A percentile compares a stretch with the other conserved stretches of the same genome.
Evolutionary conservation across 2,888 invertebrate genomes (phyloP).

Genomic region (Pyrrhosoma nymphula): DNA sequence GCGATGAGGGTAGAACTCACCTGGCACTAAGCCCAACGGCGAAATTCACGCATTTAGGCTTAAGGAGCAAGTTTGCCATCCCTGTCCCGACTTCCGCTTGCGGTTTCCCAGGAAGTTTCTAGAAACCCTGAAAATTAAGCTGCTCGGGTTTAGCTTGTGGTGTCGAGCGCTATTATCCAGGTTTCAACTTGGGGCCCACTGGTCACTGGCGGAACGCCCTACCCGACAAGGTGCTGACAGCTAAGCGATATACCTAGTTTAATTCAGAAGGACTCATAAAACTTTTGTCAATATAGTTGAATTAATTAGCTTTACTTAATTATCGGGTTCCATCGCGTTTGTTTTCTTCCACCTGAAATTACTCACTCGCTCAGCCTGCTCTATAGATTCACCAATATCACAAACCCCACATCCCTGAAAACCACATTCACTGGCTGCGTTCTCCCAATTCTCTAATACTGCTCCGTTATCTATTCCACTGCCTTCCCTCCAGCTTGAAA

Average conservation of each 20-base stretch:
- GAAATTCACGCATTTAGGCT: background rate
- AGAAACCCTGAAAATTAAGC: background rate
- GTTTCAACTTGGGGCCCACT: background rate
- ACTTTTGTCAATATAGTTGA: too few species aligned
- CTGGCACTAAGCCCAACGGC: background rate
- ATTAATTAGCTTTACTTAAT: too few species aligned
- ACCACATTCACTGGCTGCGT: too few species aligned
- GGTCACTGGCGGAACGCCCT: background rate
- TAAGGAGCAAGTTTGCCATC: background rate
- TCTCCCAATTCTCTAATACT: too few species aligned
- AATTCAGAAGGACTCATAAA: too few species aligned
- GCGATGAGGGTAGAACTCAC: background rate
- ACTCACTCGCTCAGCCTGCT: too few species aligned
- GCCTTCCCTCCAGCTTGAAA: too few species aligned
- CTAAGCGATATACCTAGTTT: background rate
- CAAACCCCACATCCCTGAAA: too few species aligned
- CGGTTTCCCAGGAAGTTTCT: background rate
- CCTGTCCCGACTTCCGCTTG: background rate
- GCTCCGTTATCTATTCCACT: too few species aligned
- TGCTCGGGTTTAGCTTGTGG: background rate
- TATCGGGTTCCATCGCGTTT: too few species aligned
- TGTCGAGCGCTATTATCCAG: background rate
- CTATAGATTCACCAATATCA: too few species aligned
- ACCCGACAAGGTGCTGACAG: background rate
- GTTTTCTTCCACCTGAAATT: too few species aligned